These are phyloP conservation scores for Falcaria lacertinaria DNA, from an alignment of 2,888 invertebrate species.

Conservation along the genomic window DNA sequence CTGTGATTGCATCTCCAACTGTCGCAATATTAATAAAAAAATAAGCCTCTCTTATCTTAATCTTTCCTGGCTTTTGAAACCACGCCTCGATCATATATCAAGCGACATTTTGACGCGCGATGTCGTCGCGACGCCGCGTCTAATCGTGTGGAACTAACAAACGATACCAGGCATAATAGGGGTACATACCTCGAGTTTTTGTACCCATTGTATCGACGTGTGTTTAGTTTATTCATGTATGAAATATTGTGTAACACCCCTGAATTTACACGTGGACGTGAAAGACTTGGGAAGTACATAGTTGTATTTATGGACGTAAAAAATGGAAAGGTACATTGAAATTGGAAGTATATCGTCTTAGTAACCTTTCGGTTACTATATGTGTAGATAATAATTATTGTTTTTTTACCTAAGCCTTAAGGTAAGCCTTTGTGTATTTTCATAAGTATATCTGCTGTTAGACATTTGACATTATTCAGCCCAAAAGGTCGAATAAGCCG, in stretches of 20 bases:
- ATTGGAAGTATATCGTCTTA: too few species aligned
- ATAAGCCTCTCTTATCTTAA: too few species aligned
- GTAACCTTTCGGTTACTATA: too few species aligned
- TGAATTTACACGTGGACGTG: background rate
- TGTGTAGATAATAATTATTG: too few species aligned
- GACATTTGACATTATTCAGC: too few species aligned
- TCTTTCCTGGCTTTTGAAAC: background rate
- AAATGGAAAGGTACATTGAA: background rate
- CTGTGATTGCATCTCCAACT: too few species aligned
- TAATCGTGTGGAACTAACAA: slow-evolving; percentile 47
- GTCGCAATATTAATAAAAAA: too few species aligned
- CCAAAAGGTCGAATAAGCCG: background rate
- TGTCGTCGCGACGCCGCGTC: slow-evolving; percentile 17
- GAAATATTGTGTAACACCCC: slow-evolving; percentile 27
- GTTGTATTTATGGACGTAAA: background rate
- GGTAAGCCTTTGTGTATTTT: too few species aligned
- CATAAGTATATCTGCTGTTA: too few species aligned
- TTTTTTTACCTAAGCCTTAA: too few species aligned
- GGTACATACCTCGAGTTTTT: slow-evolving; percentile 15
- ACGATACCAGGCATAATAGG: slow-evolving; percentile 25
- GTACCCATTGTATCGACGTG: slow-evolving; percentile 19
- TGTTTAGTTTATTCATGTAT: slow-evolving; percentile 24
- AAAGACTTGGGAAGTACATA: background rate
- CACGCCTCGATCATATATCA: background rate
- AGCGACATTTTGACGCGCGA: background rate